These are phyloP conservation scores for Cotesia congregata DNA, from an alignment of 2,888 invertebrate genomes.

Conservation along the genomic window DNA sequence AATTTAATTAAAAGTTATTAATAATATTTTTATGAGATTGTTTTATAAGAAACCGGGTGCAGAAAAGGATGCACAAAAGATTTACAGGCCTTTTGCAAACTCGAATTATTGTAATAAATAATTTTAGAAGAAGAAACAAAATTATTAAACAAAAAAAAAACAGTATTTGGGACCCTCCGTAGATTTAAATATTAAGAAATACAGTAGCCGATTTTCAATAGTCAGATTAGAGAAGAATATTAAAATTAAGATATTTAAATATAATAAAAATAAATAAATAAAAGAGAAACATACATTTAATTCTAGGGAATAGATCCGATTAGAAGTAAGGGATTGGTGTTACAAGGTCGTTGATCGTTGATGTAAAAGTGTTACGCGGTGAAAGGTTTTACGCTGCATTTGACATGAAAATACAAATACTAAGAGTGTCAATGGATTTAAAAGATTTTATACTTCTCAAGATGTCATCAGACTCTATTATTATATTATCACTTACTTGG, in stretches of 20 bases:
- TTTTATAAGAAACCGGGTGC: constrained; percentile 45
- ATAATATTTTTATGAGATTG: too few relatives aligned
- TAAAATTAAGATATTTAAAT: constrained; percentile 22
- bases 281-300: constrained; percentile 1
- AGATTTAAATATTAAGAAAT: constrained; percentile 46
- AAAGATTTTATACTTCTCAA: neutral
- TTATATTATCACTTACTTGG: too few relatives aligned
- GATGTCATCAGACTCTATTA: too few relatives aligned
- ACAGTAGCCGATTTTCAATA: neutral
- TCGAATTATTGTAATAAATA: constrained; percentile 46
- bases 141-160: constrained; percentile 40
- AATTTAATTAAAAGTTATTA: too few relatives aligned
- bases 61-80: constrained; percentile 53
- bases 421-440: neutral
- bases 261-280: constrained; percentile 2
- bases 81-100: constrained; percentile 47
- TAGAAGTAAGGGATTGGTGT: constrained; percentile 29
- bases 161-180: constrained; percentile 60
- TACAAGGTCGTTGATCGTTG: constrained; percentile 32
- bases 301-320: neutral
- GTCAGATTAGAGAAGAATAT: constrained; percentile 18
- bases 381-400: constrained; percentile 17
- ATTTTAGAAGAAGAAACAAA: constrained; percentile 31
- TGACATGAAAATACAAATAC: neutral
- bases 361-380: constrained; percentile 39